phyloP scores from a whole-genome alignment of 2,113 vertebrate species.

The Epinephelus fuscoguttatus region DNA sequence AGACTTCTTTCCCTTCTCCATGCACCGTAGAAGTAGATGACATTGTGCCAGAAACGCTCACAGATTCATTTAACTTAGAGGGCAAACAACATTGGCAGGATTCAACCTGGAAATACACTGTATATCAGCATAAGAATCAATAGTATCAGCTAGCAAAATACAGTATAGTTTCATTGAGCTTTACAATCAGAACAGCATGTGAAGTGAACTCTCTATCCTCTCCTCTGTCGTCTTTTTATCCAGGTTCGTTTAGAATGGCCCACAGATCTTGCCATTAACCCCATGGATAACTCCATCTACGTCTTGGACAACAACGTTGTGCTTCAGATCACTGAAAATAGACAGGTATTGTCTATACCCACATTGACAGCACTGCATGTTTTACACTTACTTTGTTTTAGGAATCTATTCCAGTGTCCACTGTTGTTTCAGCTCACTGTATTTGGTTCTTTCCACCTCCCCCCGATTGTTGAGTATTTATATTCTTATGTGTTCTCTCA shows the following conservation, averaged over 20 bases:
- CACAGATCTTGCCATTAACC: conserved; percentile 97
- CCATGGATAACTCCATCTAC: conserved; percentile 99
- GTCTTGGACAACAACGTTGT: conserved; percentile 99
- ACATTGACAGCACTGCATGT: neutral
- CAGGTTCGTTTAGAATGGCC: conserved; percentile 98
- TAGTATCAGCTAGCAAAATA: neutral
- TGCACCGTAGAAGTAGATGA: no score
- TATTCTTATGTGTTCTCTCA: no score
- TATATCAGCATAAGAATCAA: neutral
- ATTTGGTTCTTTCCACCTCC: no score
- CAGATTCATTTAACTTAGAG: neutral
- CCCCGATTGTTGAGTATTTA: no score
- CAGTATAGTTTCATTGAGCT: neutral
- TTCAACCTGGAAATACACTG: neutral
- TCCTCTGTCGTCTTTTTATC: neutral
- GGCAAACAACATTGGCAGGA: neutral
- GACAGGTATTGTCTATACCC: conserved; percentile 81
- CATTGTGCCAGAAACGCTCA: no score
- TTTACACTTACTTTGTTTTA: neutral
- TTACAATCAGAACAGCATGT: neutral
- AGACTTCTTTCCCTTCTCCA: no score
- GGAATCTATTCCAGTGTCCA: no score
- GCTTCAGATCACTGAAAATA: conserved; percentile 97
- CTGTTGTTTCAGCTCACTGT: no score
- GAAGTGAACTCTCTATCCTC: neutral